phyloP scores from a whole-genome alignment of 2,797 vertebrate species.

The Poeciliopsis presidionis region DNA sequence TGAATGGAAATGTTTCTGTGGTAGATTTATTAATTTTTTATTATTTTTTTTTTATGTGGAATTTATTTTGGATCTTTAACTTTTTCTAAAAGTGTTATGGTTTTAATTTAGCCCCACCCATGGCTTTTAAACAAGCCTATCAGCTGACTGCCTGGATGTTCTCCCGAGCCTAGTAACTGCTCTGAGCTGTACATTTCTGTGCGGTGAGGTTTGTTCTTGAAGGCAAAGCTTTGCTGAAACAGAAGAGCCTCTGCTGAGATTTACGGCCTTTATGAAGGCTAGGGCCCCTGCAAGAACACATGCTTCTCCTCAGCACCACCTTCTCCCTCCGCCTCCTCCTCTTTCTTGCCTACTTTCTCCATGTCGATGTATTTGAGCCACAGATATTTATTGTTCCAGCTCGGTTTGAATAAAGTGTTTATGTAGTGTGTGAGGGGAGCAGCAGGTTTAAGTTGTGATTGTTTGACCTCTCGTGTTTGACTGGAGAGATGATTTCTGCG shows the following conservation, averaged over 20 bases:
- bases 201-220: constrained; percentile 15
- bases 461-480: constrained; percentile 28
- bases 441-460: constrained; percentile 39
- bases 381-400: constrained; percentile 55
- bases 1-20: background rate
- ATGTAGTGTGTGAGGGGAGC: constrained; percentile 7
- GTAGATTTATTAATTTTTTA: background rate
- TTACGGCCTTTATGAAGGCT: constrained; percentile 27
- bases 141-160: background rate
- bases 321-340: constrained; percentile 1
- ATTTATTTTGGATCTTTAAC: background rate
- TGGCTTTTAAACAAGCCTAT: background rate
- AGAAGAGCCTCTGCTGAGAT: constrained; percentile 32
- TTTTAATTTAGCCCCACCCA: constrained; percentile 1
- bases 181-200: constrained; percentile 10
- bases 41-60: background rate
- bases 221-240: constrained; percentile 31
- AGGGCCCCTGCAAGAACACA: constrained; percentile 33
- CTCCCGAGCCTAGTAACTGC: background rate
- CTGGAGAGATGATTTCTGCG: constrained; percentile 16
- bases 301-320: constrained; percentile 20
- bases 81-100: background rate
- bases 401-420: constrained; percentile 47
- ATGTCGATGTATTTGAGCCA: constrained; percentile 26
- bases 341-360: constrained; percentile 3